These are phyloP conservation scores for Jaculus jaculus DNA, from an alignment of 2,113 vertebrate genomes.

Conservation along the genomic window DNA sequence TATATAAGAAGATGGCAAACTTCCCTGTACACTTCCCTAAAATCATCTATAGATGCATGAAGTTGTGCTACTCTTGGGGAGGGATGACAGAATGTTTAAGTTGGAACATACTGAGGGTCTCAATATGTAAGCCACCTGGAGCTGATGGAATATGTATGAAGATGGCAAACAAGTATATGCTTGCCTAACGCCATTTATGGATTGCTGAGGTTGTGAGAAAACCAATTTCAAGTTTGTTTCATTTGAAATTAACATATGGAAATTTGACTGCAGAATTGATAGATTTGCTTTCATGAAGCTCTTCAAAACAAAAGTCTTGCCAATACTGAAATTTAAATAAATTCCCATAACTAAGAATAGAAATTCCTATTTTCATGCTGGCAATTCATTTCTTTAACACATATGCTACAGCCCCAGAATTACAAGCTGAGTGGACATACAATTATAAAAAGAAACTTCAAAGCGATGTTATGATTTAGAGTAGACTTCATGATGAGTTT, in stretches of 20 bases:
- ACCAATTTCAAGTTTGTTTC: constrained; percentile 15
- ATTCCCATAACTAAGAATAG: constrained; percentile 35
- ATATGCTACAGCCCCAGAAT: constrained; percentile 37
- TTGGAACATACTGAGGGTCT: neutral
- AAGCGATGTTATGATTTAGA: constrained; percentile 3
- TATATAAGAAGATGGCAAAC: constrained; percentile 1
- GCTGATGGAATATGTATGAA: constrained; percentile 16
- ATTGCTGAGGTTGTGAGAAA: constrained; percentile 26
- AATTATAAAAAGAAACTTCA: constrained; percentile 26
- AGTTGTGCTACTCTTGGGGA: neutral
- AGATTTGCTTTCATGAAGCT: constrained; percentile 41
- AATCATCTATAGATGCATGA: neutral
- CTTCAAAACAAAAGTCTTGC: constrained; percentile 59
- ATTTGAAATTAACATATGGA: constrained; percentile 57
- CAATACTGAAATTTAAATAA: constrained; percentile 58
- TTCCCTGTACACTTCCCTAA: neutral
- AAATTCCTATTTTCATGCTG: constrained; percentile 36
- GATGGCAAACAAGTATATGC: neutral
- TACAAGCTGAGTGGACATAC: neutral
- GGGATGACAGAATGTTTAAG: neutral
- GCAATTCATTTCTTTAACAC: neutral
- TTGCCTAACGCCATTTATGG: neutral
- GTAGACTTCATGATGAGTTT: neutral
- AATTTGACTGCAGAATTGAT: constrained; percentile 34
- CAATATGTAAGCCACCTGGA: constrained; percentile 27